Evolutionary conservation across 2,888 invertebrate species (phyloP), one percentile per base, ranked within the genome.

Genomic region (Octodonta nipae): DNA sequence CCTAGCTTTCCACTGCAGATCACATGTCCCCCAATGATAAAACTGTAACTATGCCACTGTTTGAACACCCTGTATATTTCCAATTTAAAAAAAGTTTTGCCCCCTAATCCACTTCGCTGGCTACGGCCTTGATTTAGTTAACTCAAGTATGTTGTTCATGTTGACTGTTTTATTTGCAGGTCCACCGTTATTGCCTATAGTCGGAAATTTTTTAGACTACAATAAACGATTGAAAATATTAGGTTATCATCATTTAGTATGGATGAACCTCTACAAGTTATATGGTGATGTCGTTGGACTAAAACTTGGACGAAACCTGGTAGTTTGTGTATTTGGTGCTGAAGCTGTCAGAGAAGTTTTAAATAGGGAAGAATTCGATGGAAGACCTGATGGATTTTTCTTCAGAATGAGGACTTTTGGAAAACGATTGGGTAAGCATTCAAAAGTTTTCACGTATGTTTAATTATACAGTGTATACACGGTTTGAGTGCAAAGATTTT

Each of bases 321-420:
- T 78, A 1, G 70, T 81, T 1, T 62, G 75, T 0, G 70, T 78
- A 1, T 73, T 69, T 13, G 73, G 77, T 1, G 61, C 68, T 24
- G 68, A 73, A 33, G 68, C 75, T 28, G 67, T 77, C 3, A 68
- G 67, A 26, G 71, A 75, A 50, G 70, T 73, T 4, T 65, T 78
- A 26, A 64, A 65, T 1, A 64, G 67, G 6, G 71, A 72, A 11
- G 75, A 75, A 36, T 78, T 79, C 44, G 75, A 77, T 47, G 78
- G 77, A 1, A 65, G 82, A 35, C 81, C 81, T 0, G 70, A 77
- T 43, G 78, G 73, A 15, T 81, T 78, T 51, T 76, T 80, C 50
- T 71, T 77, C 44, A 65, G 70, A 40, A 55, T 78, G 35, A 65
- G 81, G 34, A 70, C 78, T 14, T 72, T 77, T 38, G 78, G 78